These are phyloP conservation scores for Sciurus niger DNA, from an alignment of 2,113 vertebrate genomes.

Conservation along the genomic window DNA sequence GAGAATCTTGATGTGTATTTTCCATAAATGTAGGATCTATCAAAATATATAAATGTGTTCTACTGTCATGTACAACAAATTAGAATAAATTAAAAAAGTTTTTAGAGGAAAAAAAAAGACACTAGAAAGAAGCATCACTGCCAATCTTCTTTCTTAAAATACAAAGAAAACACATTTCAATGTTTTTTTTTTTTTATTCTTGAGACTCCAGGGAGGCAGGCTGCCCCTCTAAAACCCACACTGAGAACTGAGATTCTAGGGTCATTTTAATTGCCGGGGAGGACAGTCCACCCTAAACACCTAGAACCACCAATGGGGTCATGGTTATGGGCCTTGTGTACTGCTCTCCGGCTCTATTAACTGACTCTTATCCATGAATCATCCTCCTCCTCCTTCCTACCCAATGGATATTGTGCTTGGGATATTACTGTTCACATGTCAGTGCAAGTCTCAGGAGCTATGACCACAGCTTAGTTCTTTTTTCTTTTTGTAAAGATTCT, in stretches of 20 bases:
- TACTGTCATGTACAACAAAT: too few species aligned
- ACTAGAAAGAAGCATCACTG: background rate
- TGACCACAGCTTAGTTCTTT: background rate
- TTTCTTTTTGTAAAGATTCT: background rate
- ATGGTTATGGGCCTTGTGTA: background rate
- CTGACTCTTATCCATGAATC: too few species aligned
- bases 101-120: background rate
- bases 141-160: background rate
- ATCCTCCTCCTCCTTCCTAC: background rate
- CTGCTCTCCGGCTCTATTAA: background rate
- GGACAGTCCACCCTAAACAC: background rate
- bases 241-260: background rate
- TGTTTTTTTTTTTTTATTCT: background rate
- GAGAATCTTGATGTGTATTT: background rate
- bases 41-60: too few species aligned
- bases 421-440: background rate
- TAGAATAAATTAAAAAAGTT: too few species aligned
- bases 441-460: background rate
- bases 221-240: background rate
- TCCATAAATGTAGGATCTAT: too few species aligned
- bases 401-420: background rate
- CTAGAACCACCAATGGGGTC: background rate
- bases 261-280: background rate
- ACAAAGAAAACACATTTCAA: background rate
- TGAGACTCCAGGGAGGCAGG: background rate